Base-by-base conservation (phyloP, 2,888 invertebrate species). In the Drosophila birchii region DNA sequence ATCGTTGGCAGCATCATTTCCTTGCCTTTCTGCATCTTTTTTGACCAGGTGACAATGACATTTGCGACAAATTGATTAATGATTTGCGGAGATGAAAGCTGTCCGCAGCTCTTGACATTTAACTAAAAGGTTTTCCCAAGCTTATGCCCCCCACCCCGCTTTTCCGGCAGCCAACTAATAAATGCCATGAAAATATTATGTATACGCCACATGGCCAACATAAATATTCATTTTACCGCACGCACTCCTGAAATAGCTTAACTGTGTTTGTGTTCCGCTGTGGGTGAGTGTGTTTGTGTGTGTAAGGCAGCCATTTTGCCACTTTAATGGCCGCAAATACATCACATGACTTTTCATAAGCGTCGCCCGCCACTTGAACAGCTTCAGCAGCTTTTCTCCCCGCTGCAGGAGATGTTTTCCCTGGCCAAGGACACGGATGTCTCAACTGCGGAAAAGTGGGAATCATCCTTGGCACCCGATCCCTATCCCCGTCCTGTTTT, bases 311-410 rank as follows among this genome's bases (percentile, higher is more conserved):
- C 76, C 79, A 78, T 77, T 83, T 83, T 81, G 80, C 81, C 78
- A 86, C 84, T 86, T 85, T 87, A 85, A 86, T 86, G 78, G 83
- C 75, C 81, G 75, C 86, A 83, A 87, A 86, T 86, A 81, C 86
- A 85, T 86, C 86, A 68, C 55, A 87, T 86, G 87, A 87, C 81
- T 87, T 85, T 78, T 85, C 78, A 81, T 78, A 85, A 87, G 85
- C 81, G 76, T 55, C 79, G 74, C 61, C 36, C 36, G 75, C 82
- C 87, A 82, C 85, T 87, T 82, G 85, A 79, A 74, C 76, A 41
- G 68, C 70, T 68, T 63, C 58, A 36, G 47, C 44, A 59, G 68
- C 63, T 56, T 62, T 54, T 32, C 54, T 63, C 41, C 36, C 34
- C 55, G 44, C 41, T n/a, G 54, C 68, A 38, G 44, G 56, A 45